A percentile compares a stretch with the other conserved stretches of the same genome.
These are phyloP conservation scores for Sylvicola fuscatus DNA, from an alignment of 2,888 invertebrate genomes.

Conservation along the genomic window DNA sequence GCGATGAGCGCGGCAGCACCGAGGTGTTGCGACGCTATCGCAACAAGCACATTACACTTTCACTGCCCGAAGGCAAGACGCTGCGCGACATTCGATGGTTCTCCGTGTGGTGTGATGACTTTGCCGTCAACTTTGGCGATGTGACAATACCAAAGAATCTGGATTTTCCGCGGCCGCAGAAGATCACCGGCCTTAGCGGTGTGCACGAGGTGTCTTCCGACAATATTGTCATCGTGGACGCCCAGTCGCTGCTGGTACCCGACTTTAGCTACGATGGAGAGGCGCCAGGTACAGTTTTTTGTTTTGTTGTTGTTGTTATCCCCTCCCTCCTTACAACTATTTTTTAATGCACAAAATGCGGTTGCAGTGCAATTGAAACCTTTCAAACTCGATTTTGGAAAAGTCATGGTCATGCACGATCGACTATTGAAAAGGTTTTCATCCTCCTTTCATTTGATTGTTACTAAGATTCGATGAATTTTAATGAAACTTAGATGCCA, in stretches of 20 bases:
- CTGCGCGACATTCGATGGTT: slow-evolving; percentile 70
- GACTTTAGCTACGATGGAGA: slow-evolving; percentile 83
- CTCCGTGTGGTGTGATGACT: slow-evolving; percentile 83
- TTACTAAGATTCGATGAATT: too few relatives aligned
- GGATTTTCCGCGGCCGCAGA: slow-evolving; percentile 68
- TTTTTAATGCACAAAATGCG: too few relatives aligned
- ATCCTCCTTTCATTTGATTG: too few relatives aligned
- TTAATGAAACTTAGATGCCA: slow-evolving; percentile 47
- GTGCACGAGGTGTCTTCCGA: slow-evolving; percentile 74
- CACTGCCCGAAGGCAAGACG: slow-evolving; percentile 72
- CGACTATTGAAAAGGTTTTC: too few relatives aligned
- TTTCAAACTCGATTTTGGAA: too few relatives aligned
- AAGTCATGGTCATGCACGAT: too few relatives aligned
- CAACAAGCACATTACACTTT: slow-evolving; percentile 62
- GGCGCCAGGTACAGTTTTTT: slow-evolving; percentile 59
- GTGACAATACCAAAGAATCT: slow-evolving; percentile 56
- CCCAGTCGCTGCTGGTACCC: slow-evolving; percentile 77
- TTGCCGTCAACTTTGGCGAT: slow-evolving; percentile 77
- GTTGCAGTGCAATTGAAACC: too few relatives aligned
- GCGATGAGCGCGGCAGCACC: slow-evolving; percentile 68
- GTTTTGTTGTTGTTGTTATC: not conserved
- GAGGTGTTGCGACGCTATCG: slow-evolving; percentile 59
- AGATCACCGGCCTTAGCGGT: slow-evolving; percentile 51
- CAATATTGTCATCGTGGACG: slow-evolving; percentile 74
- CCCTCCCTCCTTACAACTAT: too few relatives aligned